phyloP scores from a whole-genome alignment of 2,113 vertebrate species.

The Catharus minimus region DNA sequence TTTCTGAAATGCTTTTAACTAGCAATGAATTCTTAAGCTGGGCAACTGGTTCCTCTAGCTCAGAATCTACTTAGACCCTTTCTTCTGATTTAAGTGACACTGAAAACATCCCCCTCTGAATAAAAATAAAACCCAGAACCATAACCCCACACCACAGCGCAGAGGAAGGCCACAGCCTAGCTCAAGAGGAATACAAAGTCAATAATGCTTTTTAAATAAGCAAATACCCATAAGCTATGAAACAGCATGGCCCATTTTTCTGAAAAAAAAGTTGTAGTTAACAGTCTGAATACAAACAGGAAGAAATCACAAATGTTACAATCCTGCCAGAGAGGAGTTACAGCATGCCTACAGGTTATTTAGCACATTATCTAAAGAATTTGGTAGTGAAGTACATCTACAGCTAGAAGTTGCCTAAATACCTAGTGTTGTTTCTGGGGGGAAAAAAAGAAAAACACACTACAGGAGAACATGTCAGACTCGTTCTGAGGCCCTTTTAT shows the following conservation, averaged over 20 bases:
- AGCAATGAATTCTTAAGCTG: background rate
- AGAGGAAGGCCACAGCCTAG: background rate
- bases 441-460: background rate
- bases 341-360: background rate
- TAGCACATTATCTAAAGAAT: background rate
- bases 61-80: background rate
- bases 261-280: background rate
- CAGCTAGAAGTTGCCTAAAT: background rate
- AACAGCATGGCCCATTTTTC: background rate
- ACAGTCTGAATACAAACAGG: background rate
- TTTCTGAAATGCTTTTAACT: background rate
- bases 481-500: background rate
- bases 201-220: background rate
- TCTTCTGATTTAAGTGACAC: background rate
- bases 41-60: background rate
- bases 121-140: background rate
- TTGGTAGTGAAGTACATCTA: background rate
- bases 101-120: background rate
- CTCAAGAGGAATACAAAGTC: background rate
- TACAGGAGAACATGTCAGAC: background rate
- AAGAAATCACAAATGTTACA: background rate
- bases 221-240: background rate
- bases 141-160: background rate
- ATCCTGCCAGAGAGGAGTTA: background rate
- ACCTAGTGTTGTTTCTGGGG: background rate